Evolutionary conservation across 2,888 invertebrate species (phyloP), one percentile per base, ranked within the genome.

Genomic region (Ochropleura leucogaster): DNA sequence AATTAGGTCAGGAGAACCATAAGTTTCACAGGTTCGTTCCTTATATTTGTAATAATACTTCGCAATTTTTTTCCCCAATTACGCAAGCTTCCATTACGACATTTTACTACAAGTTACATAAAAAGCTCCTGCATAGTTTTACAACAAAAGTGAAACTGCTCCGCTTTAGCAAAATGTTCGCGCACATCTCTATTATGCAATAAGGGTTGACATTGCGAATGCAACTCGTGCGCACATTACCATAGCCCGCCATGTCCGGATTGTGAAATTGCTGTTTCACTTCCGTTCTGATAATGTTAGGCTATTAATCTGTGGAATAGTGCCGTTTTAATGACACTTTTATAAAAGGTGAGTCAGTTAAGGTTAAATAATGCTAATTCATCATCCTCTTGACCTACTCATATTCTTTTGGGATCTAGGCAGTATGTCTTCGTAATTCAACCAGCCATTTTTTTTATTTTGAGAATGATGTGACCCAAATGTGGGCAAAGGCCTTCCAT

Each of bases 211-310:
- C 75, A 90, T 91, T 87, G 87, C 82, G 86, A 82, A 94, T 93
- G 91, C 94, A 72, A 47, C 85, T 83, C 88, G 90, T 85, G 84
- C 81, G 77, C 90, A 77, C 89, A 92, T 94, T 92, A 89, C 89
- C 91, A 94, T 93, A 84, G 88, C 79, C 74, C 80, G 89, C 90
- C 91, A 93, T 93, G 95, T 95, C 94, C 94, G 95, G 93, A 93
- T 95, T 95, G 95, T 94, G 95, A 95, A 95, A 95, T 94, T 90
- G 90, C 80, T 95, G 90, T 94, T 95, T 95, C 93, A 95, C 95
- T 96, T 96, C 96, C 95, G 94, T 93, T 88, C 76, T 76, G 47
- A 59, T 72, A 80, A 88, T 84, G 81, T 60, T 60, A 18, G 68
- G 62, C 67, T 64, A 79, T 83, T 70, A 82, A 83, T 79, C 70